Evolutionary conservation across 2,113 vertebrate genomes (phyloP).

Genomic region (Podarcis cretensis): DNA sequence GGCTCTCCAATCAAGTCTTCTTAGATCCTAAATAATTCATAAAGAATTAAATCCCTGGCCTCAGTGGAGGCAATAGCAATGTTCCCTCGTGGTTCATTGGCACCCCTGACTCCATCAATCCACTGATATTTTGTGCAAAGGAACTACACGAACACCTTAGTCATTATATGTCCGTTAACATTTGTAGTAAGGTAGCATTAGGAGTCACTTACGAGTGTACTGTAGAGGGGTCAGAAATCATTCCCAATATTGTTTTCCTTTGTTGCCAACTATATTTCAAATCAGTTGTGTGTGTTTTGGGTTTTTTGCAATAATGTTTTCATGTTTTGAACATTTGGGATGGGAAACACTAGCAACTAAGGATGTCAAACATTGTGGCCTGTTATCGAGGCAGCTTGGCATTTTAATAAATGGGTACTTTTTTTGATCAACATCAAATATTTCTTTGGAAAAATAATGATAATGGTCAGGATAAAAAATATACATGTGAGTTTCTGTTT

Average conservation of each 20-base stretch:
- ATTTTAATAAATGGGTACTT: neutral
- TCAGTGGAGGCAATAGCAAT: neutral
- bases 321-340: neutral
- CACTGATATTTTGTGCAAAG: neutral
- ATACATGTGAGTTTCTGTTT: neutral
- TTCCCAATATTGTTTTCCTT: neutral
- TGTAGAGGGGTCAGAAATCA: neutral
- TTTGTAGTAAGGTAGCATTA: neutral
- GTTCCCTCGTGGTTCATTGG: neutral
- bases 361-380: neutral
- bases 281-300: too few relatives aligned
- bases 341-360: neutral
- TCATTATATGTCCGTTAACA: neutral
- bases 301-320: neutral
- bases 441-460: neutral
- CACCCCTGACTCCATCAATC: neutral
- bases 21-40: slow-evolving; percentile 23
- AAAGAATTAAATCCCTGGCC: slow-evolving; percentile 8
- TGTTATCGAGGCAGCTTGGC: neutral
- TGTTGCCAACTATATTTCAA: neutral
- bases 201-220: neutral
- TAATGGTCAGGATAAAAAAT: neutral
- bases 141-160: neutral
- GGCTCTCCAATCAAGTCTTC: slow-evolving; percentile 15
- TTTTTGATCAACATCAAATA: neutral